phyloP scores from a whole-genome alignment of 35 echinoderm and acorn worm species.

The Holothuria glaberrima region DNA sequence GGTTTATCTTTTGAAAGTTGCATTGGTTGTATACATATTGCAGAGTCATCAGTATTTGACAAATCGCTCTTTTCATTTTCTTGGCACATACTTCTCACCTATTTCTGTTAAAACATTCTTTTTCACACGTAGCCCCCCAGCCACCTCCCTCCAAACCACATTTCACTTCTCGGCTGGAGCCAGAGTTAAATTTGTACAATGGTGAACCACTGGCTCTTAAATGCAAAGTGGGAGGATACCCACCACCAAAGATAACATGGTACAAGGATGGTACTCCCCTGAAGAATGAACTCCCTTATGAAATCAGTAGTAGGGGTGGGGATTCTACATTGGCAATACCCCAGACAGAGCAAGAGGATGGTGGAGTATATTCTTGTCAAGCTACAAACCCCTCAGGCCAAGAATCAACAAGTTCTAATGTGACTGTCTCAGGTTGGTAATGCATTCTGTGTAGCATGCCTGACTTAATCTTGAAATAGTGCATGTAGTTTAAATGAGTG shows the following conservation, averaged over 20 bases:
- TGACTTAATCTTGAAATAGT: too few relatives aligned
- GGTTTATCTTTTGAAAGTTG: too few relatives aligned
- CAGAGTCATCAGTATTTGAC: too few relatives aligned
- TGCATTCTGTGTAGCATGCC: neutral
- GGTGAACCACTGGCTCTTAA: slow-evolving; percentile 56
- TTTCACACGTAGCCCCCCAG: slow-evolving; percentile 22
- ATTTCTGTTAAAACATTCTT: neutral
- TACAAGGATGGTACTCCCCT: slow-evolving; percentile 48
- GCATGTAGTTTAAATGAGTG: too few relatives aligned
- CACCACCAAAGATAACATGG: slow-evolving; percentile 59
- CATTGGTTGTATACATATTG: too few relatives aligned
- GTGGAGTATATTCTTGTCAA: slow-evolving; percentile 59
- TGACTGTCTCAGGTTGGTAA: slow-evolving; percentile 51
- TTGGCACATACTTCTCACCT: neutral
- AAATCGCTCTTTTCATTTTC: neutral
- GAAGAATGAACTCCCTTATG: slow-evolving; percentile 61
- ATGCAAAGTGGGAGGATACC: slow-evolving; percentile 65
- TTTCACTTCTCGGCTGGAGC: slow-evolving; percentile 59
- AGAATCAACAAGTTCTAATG: slow-evolving; percentile 31
- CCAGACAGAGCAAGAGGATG: slow-evolving; percentile 49
- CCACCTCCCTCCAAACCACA: slow-evolving; percentile 58
- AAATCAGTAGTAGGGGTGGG: slow-evolving; percentile 54
- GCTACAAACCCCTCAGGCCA: slow-evolving; percentile 62
- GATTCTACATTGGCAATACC: slow-evolving; percentile 29
- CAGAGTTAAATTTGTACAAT: slow-evolving; percentile 22